These are phyloP conservation scores for Crotophaga sulcirostris DNA, from an alignment of 2,113 vertebrate genomes.

Conservation along the genomic window DNA sequence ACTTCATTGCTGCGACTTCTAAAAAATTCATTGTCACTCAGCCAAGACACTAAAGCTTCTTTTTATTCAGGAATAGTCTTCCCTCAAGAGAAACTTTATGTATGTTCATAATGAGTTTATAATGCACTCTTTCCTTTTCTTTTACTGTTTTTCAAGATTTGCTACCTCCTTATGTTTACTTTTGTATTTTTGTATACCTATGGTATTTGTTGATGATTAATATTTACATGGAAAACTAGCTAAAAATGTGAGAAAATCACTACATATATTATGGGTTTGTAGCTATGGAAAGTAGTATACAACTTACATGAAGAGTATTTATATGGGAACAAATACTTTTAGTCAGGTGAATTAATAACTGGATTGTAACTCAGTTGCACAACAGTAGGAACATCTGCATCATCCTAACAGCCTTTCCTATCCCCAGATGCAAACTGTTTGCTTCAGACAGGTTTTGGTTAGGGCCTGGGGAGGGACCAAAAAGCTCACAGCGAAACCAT, in stretches of 20 bases:
- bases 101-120: neutral
- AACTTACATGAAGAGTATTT: neutral
- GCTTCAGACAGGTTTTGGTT: neutral
- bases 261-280: fast-evolving
- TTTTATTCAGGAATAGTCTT: neutral
- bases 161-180: neutral
- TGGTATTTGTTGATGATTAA: neutral
- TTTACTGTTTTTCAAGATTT: neutral
- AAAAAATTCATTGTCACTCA: neutral
- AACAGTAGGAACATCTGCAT: neutral
- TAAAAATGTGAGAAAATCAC: neutral
- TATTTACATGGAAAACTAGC: neutral
- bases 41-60: neutral
- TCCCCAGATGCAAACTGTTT: neutral
- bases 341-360: neutral
- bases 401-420: neutral
- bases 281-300: too few relatives aligned
- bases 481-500: neutral
- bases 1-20: neutral
- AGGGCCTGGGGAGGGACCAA: neutral
- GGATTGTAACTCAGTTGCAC: neutral
- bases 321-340: neutral
- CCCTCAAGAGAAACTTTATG: neutral
- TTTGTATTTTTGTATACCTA: neutral
- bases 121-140: neutral